Evolutionary conservation across 2,113 vertebrate genomes (phyloP), one percentile per base, ranked within the genome.

Genomic region (Calyptomena viridis): DNA sequence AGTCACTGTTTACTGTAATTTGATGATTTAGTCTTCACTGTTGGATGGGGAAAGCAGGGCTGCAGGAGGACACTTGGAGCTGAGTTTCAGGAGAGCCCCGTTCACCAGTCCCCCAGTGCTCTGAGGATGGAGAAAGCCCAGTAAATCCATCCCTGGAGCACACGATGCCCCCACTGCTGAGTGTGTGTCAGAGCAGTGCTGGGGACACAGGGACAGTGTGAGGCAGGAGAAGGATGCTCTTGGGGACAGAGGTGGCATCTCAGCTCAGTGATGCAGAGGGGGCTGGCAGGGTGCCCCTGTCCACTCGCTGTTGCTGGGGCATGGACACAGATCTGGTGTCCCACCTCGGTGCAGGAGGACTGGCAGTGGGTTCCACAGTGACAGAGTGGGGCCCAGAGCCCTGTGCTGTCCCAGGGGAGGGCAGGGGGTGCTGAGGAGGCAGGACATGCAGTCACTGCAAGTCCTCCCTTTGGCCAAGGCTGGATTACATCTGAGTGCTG

Each of bases 401-500:
- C 22, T 14, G 8, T 52, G 28, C 6, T 10, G 35, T 15, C 74
- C n/a, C 5, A 0, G 56, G 33, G 6, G 10, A 40, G 81, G 47
- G 52, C n/a, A 25, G 39, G 37, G 55, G 49, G 25, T 59, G 27
- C 58, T 0, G 12, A 24, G 33, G 46, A 17, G 49, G 17, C 71
- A 63, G 88, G 80, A 28, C 62, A 4, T 1, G 6, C 39, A 4
- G 46, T 44, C 46, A 27, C 31, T 31, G 20, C 47, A 25, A 6
- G 3, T 22, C n/a, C 77, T 56, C 37, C 1, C 37, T 33, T 39
- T 37, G 60, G n/a, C 21, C 59, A 0, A 0, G 53, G 77, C 33
- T 86, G 84, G 60, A 11, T 69, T 4, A 2, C n/a, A 22, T 4
- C 76, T 44, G 33, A 73, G 22, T 0, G 3, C 55, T 21, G 0